Conservation (phyloP, 2,113 vertebrate genomes). For the Monarcha castaneiventris region DNA sequence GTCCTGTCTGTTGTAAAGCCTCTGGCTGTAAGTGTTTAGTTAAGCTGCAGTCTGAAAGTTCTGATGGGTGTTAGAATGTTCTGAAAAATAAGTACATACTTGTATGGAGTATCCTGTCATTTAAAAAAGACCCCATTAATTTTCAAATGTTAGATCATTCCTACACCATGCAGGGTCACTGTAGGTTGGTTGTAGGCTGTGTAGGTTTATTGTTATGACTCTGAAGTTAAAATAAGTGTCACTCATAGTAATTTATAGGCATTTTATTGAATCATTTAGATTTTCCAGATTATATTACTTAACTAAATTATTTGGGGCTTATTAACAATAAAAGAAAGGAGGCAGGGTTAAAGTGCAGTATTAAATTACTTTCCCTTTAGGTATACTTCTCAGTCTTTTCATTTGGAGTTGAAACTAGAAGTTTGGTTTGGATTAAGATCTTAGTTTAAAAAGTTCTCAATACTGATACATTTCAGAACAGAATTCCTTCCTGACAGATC, state of each 20-base stretch:
- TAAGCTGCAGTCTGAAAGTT: background rate
- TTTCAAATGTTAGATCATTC: background rate
- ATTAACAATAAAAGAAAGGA: background rate
- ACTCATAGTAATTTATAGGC: background rate
- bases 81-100: background rate
- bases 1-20: background rate
- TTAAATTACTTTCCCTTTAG: background rate
- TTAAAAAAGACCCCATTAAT: background rate
- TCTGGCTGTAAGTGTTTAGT: background rate
- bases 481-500: background rate
- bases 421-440: background rate
- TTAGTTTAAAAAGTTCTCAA: background rate
- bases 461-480: background rate
- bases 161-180: background rate
- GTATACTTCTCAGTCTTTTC: background rate
- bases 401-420: background rate
- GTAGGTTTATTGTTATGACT: background rate
- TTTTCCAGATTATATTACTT: background rate
- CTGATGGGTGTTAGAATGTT: background rate
- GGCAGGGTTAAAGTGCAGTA: background rate
- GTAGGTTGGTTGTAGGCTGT: background rate
- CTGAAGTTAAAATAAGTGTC: background rate
- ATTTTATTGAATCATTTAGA: background rate
- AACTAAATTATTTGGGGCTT: background rate
- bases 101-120: background rate